phyloP scores from a whole-genome alignment of 2,797 vertebrate species.

The Cirrhinus molitorella region DNA sequence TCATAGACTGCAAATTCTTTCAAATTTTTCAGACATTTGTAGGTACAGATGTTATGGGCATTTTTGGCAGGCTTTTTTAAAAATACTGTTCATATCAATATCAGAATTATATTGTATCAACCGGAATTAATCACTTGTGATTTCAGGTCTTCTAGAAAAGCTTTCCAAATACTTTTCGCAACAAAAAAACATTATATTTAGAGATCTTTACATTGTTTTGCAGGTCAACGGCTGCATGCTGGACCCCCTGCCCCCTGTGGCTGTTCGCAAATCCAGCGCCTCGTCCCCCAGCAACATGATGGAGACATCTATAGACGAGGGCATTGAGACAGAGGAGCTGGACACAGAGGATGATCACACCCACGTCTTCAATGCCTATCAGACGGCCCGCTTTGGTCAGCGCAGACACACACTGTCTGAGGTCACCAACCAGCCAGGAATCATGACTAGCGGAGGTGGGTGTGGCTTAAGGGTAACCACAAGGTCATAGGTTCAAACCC shows the following conservation, averaged over 20 bases:
- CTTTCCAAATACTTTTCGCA: neutral
- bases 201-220: neutral
- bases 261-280: constrained; percentile 91
- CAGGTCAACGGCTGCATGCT: constrained; percentile 96
- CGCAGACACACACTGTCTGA: constrained; percentile 95
- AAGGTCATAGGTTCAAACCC: neutral
- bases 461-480: neutral
- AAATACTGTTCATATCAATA: too few relatives aligned
- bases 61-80: too few relatives aligned
- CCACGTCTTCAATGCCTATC: constrained; percentile 88
- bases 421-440: constrained; percentile 90
- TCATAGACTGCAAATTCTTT: too few relatives aligned
- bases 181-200: neutral
- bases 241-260: constrained; percentile 87
- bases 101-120: too few relatives aligned
- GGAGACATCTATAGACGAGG: constrained; percentile 97
- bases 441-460: constrained; percentile 84
- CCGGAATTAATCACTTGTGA: too few relatives aligned
- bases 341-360: constrained; percentile 89
- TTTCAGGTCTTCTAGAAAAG: neutral
- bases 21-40: too few relatives aligned
- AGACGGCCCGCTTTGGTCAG: constrained; percentile 89
- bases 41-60: too few relatives aligned
- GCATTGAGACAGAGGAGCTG: constrained; percentile 90
- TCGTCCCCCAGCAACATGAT: constrained; percentile 97